A percentile compares a stretch with the other conserved stretches of the same genome.
Evolutionary conservation across 2,113 vertebrate genomes (phyloP).

Genomic region (Atlantisia rogersi): DNA sequence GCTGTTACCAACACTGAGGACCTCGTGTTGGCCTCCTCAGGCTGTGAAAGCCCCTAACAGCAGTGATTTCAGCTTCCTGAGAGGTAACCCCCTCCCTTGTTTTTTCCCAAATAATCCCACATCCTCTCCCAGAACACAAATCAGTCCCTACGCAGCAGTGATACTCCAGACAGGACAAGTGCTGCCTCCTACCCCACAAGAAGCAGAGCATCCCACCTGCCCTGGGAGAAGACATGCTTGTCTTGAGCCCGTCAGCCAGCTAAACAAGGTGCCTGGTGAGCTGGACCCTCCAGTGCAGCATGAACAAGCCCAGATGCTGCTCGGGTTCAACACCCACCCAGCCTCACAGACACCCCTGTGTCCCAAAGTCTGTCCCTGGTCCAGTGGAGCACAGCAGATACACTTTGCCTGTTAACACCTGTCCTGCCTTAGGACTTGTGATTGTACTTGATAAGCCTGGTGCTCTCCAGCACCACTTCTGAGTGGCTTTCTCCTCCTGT

Average conservation of each 20-base stretch:
- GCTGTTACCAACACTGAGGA: background rate
- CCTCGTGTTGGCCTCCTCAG: background rate
- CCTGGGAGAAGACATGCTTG: accelerated
- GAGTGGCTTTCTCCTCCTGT: background rate
- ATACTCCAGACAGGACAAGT: background rate
- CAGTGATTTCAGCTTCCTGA: background rate
- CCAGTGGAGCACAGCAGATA: background rate
- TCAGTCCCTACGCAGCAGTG: background rate
- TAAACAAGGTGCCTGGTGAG: background rate
- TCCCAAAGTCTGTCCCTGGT: background rate
- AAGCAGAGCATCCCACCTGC: background rate
- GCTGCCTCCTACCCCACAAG: background rate
- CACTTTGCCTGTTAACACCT: background rate
- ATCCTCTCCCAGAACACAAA: background rate
- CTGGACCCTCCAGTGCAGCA: background rate
- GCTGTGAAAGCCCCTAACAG: background rate
- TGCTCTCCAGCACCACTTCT: background rate
- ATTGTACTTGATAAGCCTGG: accelerated
- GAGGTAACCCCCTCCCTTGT: background rate
- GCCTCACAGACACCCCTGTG: background rate
- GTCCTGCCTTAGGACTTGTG: background rate
- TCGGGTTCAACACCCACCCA: background rate
- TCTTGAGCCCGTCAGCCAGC: background rate
- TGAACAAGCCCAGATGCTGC: background rate
- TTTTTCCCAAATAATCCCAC: background rate